Base-by-base conservation (phyloP, 2,797 vertebrate genomes). In the Gymnothorax javanicus region DNA sequence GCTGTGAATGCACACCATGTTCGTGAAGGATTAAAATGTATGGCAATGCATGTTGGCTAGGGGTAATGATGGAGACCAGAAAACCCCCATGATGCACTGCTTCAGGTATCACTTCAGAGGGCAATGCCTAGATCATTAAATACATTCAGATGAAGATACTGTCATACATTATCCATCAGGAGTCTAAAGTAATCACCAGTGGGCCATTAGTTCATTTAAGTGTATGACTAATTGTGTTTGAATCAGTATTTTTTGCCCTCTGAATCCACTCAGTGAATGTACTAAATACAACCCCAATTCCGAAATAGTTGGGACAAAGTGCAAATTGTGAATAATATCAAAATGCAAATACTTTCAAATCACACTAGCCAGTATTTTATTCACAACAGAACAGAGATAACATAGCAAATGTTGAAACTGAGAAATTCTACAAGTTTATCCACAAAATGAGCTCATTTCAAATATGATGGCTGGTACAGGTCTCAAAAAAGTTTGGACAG, bases 71-170 rank as follows among this genome's bases (percentile, higher is more conserved):
- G 2, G 27, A 83, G 59, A 83, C n/a, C 57, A 50, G 50, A 81
- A 52, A 17, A 56, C 50, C 7, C 77, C 77, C 23, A 54, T 54
- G 50, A 20, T 77, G 73, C 43, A 77, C 33, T 20, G 43, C 33
- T 50, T 15, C 8, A 50, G 73, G 13, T 56, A 52, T 17, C 83
- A 69, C 59, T 25, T 50, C 60, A 50, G 33, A 12, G 50, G 50
- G 43, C 59, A 69, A 58, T 33, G 27, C 77, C 82, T 81, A 86
- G 57, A 86, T 62, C 11, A 62, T 64, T 64, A n/a, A 81, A 62
- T 82, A 82, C 82, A 81, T 84, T 86, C 50, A 81, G 43, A n/a
- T 81, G 25, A 20, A 83, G 25, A 60, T 43, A 50, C 73, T 77
- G 12, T 83, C 50, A 67, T 71, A 20, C 33, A 33, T 23, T 43